A percentile compares a stretch with the other conserved stretches of the same genome.
Conservation (phyloP, 2,888 invertebrate genomes). For the Junonia oenone region DNA sequence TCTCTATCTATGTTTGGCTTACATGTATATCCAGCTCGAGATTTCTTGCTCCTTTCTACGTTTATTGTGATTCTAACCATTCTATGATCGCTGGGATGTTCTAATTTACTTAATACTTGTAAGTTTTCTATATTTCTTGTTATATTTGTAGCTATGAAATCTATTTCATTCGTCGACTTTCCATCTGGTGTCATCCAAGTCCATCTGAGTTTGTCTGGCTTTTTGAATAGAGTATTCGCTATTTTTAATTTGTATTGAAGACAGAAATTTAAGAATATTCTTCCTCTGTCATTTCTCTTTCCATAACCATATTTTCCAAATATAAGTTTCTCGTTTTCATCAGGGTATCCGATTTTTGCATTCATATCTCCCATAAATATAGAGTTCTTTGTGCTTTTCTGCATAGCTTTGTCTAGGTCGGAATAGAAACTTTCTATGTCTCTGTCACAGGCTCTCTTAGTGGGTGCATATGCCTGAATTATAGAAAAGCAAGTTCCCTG, state of each 20-base stretch:
- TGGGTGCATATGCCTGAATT: not conserved
- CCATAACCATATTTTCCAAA: no score
- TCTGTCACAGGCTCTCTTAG: not conserved
- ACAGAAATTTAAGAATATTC: not conserved
- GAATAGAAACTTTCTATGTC: not conserved
- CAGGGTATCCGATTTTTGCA: not conserved
- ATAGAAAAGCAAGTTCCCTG: not conserved
- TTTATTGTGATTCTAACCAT: conserved; percentile 2
- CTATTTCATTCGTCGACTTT: conserved; percentile 7
- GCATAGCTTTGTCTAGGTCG: not conserved
- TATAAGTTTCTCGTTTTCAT: not conserved
- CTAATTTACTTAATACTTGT: not conserved
- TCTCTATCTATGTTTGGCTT: no score
- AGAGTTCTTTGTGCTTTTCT: not conserved
- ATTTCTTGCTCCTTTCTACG: not conserved
- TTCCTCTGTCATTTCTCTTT: not conserved
- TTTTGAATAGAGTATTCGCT: not conserved
- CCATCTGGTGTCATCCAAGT: conserved; percentile 5
- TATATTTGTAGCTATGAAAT: conserved; percentile 3
- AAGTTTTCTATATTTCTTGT: not conserved
- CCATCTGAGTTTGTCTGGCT: not conserved
- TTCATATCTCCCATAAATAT: not conserved
- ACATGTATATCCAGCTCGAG: not conserved
- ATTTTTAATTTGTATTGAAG: not conserved
- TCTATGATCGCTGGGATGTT: conserved; percentile 8